Base-by-base conservation (phyloP, 2,113 vertebrate species). In the Proteles cristata region DNA sequence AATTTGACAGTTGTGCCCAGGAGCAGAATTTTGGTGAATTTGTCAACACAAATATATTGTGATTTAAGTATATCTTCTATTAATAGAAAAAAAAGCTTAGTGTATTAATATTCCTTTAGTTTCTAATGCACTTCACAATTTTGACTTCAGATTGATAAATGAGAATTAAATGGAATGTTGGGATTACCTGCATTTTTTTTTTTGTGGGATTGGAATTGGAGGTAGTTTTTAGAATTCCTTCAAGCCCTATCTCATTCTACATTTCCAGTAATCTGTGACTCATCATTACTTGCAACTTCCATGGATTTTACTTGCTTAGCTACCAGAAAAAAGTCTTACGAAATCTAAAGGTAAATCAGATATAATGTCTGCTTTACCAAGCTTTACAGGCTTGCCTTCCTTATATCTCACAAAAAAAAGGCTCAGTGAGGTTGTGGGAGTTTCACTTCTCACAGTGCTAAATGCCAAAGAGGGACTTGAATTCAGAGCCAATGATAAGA, bases 231-330 rank as follows among this genome's bases (percentile, higher is more conserved):
- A 1, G 83, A 31, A 68, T 94, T 79, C 12, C 39, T 92, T 94
- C 25, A 80, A 65, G 5, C 23, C 0, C 17, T 25, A 0, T 92
- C 17, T 95, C 28, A 35, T 88, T 95, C 53, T 53, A 43, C n/a
- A n/a, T 66, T 89, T 89, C 66, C 26, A 15, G 50, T 88, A 55
- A 92, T 71, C 26, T 35, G 1, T 76, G 35, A 4, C 73, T 73
- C 12, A 90, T 77, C 71, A 17, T 76, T 96, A 74, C 66, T 77
- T 92, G 15, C 12, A 71, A 1, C 31, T 89, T 96, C 11, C 19
- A 83, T 73, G 33, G 31, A 65, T 88, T 96, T 92, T 84, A 45
- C n/a, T 55, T 66, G 53, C 94, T 92, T 77, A 53, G 23, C 19
- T 94, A 90, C 45, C 50, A 50, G 19, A 87, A 85, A 87, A 85